phyloP scores from a whole-genome alignment of 1,140 invertebrate species.

The Drosophila insularis region DNA sequence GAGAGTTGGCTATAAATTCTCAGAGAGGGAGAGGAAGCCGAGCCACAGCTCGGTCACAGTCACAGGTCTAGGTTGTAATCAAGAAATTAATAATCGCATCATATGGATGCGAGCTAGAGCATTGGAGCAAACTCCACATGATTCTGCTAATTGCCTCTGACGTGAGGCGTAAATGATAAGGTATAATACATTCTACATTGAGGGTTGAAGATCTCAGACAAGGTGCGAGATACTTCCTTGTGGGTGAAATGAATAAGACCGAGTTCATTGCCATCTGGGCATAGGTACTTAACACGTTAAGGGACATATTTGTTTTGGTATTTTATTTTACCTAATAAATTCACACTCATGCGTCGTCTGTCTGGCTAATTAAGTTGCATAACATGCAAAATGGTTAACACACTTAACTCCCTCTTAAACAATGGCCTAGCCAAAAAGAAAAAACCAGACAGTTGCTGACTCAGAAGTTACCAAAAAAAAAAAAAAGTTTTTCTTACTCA shows the following conservation, averaged over 20 bases:
- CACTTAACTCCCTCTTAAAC: slow-evolving; percentile 38
- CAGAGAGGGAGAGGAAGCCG: slow-evolving; percentile 15
- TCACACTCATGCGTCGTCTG: slow-evolving; percentile 17
- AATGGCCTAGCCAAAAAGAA: slow-evolving; percentile 34
- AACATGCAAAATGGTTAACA: slow-evolving; percentile 22
- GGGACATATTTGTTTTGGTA: neutral
- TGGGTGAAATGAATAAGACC: slow-evolving; percentile 43
- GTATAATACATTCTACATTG: slow-evolving; percentile 1
- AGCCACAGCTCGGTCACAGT: neutral
- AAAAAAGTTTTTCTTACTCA: slow-evolving; percentile 43
- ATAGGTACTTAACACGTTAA: neutral
- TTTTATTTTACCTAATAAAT: slow-evolving; percentile 35
- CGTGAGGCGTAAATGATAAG: slow-evolving; percentile 76
- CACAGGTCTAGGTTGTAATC: slow-evolving; percentile 50
- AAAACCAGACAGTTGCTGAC: slow-evolving; percentile 35
- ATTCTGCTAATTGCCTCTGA: slow-evolving; percentile 72
- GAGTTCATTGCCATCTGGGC: slow-evolving; percentile 64
- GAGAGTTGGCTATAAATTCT: slow-evolving; percentile 56
- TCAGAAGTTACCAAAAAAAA: slow-evolving; percentile 34
- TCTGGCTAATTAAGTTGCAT: slow-evolving; percentile 36
- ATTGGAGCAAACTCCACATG: slow-evolving; percentile 19
- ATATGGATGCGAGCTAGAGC: slow-evolving; percentile 46
- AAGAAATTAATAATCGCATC: slow-evolving; percentile 79
- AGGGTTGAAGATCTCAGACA: slow-evolving; percentile 8
- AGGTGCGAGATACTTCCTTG: slow-evolving; percentile 33